A percentile compares a stretch with the other conserved stretches of the same genome.
Evolutionary conservation across 2,113 vertebrate species (phyloP).

Genomic region (Embiotoca jacksoni): DNA sequence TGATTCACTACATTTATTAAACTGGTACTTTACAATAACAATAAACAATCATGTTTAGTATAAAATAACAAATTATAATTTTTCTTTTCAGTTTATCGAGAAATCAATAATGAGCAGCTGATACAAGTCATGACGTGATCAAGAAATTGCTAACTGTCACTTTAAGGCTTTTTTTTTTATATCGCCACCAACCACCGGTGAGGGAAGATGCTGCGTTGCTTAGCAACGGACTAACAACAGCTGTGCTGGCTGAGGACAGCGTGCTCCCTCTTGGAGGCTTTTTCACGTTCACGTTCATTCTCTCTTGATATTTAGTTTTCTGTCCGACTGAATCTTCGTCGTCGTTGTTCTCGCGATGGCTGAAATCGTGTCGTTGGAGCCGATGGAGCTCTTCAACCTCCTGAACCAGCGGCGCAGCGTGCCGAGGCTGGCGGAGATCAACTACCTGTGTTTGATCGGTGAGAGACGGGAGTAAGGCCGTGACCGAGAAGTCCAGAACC

Average conservation of each 20-base stretch:
- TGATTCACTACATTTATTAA: too few species aligned
- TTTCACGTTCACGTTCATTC: too few species aligned
- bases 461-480: conserved; percentile 51
- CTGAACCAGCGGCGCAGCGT: conserved; percentile 83
- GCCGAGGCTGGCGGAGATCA: conserved; percentile 84
- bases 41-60: too few species aligned
- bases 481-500: too few species aligned
- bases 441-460: conserved; percentile 90
- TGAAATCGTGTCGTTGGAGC: conserved; percentile 82
- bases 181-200: conserved; percentile 46
- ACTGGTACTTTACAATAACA: too few species aligned
- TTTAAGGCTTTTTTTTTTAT: neutral
- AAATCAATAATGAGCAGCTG: too few species aligned
- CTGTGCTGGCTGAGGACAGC: too few species aligned
- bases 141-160: too few species aligned
- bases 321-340: neutral
- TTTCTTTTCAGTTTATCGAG: too few species aligned
- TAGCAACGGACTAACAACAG: conserved; percentile 49
- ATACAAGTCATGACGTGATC: too few species aligned
- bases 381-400: conserved; percentile 88
- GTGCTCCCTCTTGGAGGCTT: neutral
- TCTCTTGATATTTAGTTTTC: neutral
- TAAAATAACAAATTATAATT: too few species aligned
- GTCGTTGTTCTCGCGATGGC: conserved; percentile 75
- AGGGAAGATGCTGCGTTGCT: conserved; percentile 10